Evolutionary conservation across 2,888 invertebrate genomes (phyloP).

Genomic region (Cheilosia grossa): DNA sequence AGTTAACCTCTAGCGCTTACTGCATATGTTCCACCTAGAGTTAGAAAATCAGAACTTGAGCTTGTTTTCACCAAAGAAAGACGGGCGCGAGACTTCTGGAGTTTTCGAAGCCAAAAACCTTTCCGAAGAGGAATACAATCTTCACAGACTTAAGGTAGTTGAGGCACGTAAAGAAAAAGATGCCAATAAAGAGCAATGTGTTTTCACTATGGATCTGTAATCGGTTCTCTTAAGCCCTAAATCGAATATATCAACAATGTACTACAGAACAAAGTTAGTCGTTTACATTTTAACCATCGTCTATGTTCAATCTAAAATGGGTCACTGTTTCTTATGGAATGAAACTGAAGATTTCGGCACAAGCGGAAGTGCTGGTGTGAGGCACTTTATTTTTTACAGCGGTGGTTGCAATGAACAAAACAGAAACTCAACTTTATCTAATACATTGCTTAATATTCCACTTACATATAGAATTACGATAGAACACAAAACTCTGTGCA

Average conservation of each 20-base stretch:
- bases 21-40: too few relatives aligned
- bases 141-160: background rate
- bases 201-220: background rate
- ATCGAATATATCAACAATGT: background rate
- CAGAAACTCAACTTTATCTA: background rate
- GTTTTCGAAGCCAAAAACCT: background rate
- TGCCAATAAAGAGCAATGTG: background rate
- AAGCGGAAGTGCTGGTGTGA: background rate
- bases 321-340: slow-evolving; percentile 2
- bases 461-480: background rate
- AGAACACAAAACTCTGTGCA: background rate
- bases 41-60: too few relatives aligned
- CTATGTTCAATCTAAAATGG: background rate
- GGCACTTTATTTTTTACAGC: slow-evolving; percentile 1
- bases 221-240: slow-evolving; percentile 7
- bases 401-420: background rate
- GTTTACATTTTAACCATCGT: background rate
- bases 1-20: too few relatives aligned
- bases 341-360: slow-evolving; percentile 2
- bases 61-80: background rate
- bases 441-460: background rate
- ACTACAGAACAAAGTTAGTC: background rate
- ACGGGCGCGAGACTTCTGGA: background rate
- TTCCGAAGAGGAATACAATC: background rate
- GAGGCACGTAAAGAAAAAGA: slow-evolving; percentile 5